Percentiles rank a stretch among this genome's conserved stretches.
Evolutionary conservation across 2,888 invertebrate genomes (phyloP).

Genomic region (Lasioglossum zephyrum): DNA sequence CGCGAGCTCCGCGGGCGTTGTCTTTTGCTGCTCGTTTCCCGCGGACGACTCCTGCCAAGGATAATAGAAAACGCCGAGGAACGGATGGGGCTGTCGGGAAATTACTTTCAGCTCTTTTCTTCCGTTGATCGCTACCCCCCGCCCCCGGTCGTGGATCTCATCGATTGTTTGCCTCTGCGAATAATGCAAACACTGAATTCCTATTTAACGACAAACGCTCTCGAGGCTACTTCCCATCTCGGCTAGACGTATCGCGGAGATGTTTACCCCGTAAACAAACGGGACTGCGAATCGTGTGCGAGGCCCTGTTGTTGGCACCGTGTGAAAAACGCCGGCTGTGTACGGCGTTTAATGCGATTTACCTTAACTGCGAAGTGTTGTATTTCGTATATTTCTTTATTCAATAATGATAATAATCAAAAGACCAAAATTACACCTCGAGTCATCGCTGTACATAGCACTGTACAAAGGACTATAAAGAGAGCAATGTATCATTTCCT

Average conservation of each 20-base stretch:
- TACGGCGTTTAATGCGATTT: background rate
- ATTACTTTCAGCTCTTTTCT: conserved; percentile 44
- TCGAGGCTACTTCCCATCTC: background rate
- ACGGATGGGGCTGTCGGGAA: background rate
- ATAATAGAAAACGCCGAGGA: conserved; percentile 40
- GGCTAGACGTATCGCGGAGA: background rate
- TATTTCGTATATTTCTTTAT: background rate
- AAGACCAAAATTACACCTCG: no score
- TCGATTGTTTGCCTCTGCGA: conserved; percentile 40
- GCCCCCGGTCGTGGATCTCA: conserved; percentile 5
- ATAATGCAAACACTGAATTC: conserved; percentile 38
- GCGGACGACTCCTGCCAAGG: conserved; percentile 8
- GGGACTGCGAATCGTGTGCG: background rate
- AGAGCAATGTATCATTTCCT: no score
- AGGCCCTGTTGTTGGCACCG: background rate
- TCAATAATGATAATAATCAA: no score
- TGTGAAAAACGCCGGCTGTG: background rate
- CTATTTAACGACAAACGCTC: conserved; percentile 36
- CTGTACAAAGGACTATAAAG: no score
- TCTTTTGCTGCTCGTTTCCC: conserved; percentile 24
- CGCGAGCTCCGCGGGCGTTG: background rate
- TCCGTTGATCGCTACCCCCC: conserved; percentile 12
- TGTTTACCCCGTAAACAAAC: background rate
- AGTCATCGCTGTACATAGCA: no score
- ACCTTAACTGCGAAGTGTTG: background rate